Evolutionary conservation across 92 coral and sea anemone genomes (phyloP), one percentile per base, ranked within the genome.

Genomic region (Anthopleura xanthogrammica): DNA sequence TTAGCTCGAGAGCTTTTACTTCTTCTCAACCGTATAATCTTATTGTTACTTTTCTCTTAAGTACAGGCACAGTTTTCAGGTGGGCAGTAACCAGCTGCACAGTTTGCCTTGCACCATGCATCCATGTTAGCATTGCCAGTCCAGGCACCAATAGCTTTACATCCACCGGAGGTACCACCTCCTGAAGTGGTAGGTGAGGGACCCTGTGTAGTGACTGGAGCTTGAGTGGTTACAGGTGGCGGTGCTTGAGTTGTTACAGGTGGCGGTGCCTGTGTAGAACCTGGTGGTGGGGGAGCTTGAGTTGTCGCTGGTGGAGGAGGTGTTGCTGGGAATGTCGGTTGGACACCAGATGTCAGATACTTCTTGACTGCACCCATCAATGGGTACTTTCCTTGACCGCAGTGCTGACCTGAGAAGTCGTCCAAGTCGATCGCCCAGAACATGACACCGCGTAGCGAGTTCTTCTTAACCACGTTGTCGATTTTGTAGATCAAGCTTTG

Each of bases 371-470:
- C 89, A 76, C 68, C 93, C 90, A 94, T 90, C 79, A 94, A 80
- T 62, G 98, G 98, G 52, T 92, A 94, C 66, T 90, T 87, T 43
- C 95, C 98, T 80, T 90, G 91, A 16, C 94, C 93, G 72, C 94
- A 90, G 52, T 82, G 88, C 77, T 82, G 43, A 40, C 98, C 98
- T 1, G 82, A 77, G 82, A 94, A 94, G 87, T 94, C 98, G 82
- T 94, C 98, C 87, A 94, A 80, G 79, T 92, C 96, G 52, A 94
- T 87, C 1, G 98, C 97, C 98, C 98, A 94, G 80, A 94, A 92
- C 98, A 94, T 94, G 9, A 92, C 98, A 16, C 98, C 98, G 22
- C 92, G 94, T 23, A 94, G 97, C 2, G 87, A 82, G 83, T 86
- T 88, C 82, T 87, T 88, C 82, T 92, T 94, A 16, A 94, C 92